phyloP scores from a whole-genome alignment of 2,113 vertebrate genomes.

The Zosterops lateralis region DNA sequence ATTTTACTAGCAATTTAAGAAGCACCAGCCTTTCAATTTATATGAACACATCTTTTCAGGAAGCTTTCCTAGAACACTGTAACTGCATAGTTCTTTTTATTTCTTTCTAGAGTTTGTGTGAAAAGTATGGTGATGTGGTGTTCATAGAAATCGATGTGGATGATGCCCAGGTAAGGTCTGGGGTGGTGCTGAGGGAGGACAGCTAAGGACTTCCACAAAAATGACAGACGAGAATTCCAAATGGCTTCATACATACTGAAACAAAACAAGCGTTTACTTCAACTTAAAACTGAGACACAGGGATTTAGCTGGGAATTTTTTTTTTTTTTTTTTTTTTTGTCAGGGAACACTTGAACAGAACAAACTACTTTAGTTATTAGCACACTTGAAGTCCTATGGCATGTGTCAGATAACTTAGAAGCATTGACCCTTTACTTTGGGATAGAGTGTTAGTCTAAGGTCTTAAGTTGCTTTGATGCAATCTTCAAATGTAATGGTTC shows the following conservation, averaged over 20 bases:
- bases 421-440: background rate
- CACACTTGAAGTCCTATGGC: background rate
- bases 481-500: background rate
- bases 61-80: background rate
- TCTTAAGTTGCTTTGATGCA: background rate
- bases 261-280: background rate
- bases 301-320: background rate
- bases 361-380: background rate
- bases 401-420: background rate
- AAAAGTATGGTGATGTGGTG: constrained; percentile 73
- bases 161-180: constrained; percentile 77
- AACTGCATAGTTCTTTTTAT: background rate
- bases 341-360: background rate
- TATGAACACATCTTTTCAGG: background rate
- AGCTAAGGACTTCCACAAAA: background rate
- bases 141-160: constrained; percentile 95
- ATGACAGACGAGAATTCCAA: background rate
- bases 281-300: background rate
- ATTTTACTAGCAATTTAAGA: background rate
- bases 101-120: constrained; percentile 65
- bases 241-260: background rate
- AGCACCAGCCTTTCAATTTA: background rate
- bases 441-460: background rate
- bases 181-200: background rate
- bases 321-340: too few species aligned